These are phyloP conservation scores for Dryobotodes eremita DNA, from an alignment of 2,888 invertebrate genomes.

Conservation along the genomic window DNA sequence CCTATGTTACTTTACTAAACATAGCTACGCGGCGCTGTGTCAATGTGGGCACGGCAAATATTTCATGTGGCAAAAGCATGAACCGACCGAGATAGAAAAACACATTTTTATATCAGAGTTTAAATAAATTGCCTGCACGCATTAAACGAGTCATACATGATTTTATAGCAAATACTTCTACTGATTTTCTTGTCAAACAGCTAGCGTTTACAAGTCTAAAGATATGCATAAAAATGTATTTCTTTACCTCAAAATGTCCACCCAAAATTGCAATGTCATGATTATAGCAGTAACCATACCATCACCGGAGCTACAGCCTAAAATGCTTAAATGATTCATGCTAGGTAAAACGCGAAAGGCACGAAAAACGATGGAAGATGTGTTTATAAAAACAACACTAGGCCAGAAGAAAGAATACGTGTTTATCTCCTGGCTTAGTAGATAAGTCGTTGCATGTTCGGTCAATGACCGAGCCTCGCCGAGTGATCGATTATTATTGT, in stretches of 20 bases:
- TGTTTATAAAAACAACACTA: slow-evolving; percentile 47
- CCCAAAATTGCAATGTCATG: slow-evolving; percentile 52
- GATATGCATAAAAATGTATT: slow-evolving; percentile 59
- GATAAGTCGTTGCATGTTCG: slow-evolving; percentile 23
- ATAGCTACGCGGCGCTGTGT: slow-evolving; percentile 44
- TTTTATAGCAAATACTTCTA: slow-evolving; percentile 34
- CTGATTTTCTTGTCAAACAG: slow-evolving; percentile 23
- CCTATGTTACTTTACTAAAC: slow-evolving; percentile 10
- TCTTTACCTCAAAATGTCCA: slow-evolving; percentile 56
- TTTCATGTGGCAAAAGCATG: slow-evolving; percentile 56
- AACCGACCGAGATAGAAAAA: slow-evolving; percentile 56
- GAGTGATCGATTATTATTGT: neutral
- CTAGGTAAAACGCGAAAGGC: slow-evolving; percentile 63
- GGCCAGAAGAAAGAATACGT: slow-evolving; percentile 32
- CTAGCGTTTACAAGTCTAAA: slow-evolving; percentile 31
- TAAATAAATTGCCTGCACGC: neutral
- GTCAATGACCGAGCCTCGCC: slow-evolving; percentile 41
- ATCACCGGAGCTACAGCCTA: slow-evolving; percentile 66
- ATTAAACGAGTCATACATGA: slow-evolving; percentile 14
- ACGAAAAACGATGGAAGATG: slow-evolving; percentile 55
- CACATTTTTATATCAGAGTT: slow-evolving; percentile 44
- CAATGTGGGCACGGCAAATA: slow-evolving; percentile 50
- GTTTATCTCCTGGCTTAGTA: slow-evolving; percentile 47
- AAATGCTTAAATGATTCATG: slow-evolving; percentile 67
- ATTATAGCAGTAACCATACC: slow-evolving; percentile 63